These are phyloP conservation scores for Oophaga pumilio DNA, from an alignment of 2,113 vertebrate species.

Conservation along the genomic window DNA sequence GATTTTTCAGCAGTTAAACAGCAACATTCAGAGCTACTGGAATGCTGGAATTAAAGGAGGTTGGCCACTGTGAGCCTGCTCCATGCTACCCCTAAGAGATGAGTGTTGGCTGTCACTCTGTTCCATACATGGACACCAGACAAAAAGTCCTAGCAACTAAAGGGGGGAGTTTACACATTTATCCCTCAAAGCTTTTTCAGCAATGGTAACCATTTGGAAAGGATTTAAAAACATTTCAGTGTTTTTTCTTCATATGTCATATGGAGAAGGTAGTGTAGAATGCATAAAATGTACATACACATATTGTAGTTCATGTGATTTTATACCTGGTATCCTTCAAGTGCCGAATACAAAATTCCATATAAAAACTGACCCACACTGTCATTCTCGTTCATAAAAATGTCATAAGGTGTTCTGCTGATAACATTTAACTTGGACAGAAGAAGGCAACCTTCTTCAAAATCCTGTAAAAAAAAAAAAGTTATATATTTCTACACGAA, in stretches of 20 bases:
- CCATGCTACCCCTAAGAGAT: too few species aligned
- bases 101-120: too few species aligned
- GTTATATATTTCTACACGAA: not conserved
- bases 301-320: not conserved
- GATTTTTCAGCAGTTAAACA: too few species aligned
- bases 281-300: not conserved
- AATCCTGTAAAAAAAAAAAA: conserved; percentile 77
- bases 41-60: too few species aligned
- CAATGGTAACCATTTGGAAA: too few species aligned
- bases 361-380: conserved; percentile 76
- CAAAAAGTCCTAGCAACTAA: too few species aligned
- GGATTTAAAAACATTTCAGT: not conserved
- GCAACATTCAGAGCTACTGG: too few species aligned
- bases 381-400: conserved; percentile 73
- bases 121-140: too few species aligned
- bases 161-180: too few species aligned
- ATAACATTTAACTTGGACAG: conserved; percentile 82
- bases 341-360: conserved; percentile 81
- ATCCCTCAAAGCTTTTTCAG: too few species aligned
- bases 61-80: too few species aligned
- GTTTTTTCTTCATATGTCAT: not conserved
- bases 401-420: conserved; percentile 75
- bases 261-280: not conserved
- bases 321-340: conserved; percentile 89
- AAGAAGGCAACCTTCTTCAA: conserved; percentile 90